These are phyloP conservation scores for Luscinia megarhynchos DNA, from an alignment of 2,797 vertebrate genomes.

Conservation along the genomic window DNA sequence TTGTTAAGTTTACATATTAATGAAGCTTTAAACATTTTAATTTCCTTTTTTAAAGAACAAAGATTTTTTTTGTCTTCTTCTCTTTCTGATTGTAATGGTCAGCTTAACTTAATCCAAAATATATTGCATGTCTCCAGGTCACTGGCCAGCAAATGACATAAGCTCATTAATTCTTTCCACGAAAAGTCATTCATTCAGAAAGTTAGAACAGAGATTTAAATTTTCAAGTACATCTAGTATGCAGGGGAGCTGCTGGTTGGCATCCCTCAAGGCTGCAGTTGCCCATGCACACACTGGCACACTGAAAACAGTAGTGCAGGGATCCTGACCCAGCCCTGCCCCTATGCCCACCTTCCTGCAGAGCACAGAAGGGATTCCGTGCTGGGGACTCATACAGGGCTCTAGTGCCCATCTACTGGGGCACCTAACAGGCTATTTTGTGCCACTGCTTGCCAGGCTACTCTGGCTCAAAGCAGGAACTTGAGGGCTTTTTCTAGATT, in stretches of 20 bases:
- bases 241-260: not conserved
- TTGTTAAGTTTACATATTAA: not conserved
- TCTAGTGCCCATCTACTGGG: not conserved
- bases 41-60: constrained; percentile 40
- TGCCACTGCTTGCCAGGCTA: not conserved
- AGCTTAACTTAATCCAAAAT: constrained; percentile 49
- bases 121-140: constrained; percentile 13
- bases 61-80: not conserved
- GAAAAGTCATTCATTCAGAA: not conserved
- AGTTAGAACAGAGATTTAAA: not conserved
- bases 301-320: not conserved
- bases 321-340: not conserved
- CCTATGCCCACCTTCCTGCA: fast-evolving
- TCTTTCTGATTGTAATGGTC: constrained; percentile 18
- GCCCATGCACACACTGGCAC: not conserved
- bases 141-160: not conserved
- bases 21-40: constrained; percentile 42
- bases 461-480: not conserved
- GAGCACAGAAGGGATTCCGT: not conserved
- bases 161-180: not conserved
- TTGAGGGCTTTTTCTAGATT: not conserved
- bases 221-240: not conserved
- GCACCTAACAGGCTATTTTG: not conserved
- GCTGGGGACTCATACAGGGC: not conserved
- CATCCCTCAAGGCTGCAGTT: not conserved